A percentile compares a stretch with the other conserved stretches of the same genome.
These are phyloP conservation scores for Herminia tarsipennalis DNA, from an alignment of 2,888 invertebrate species.

Conservation along the genomic window DNA sequence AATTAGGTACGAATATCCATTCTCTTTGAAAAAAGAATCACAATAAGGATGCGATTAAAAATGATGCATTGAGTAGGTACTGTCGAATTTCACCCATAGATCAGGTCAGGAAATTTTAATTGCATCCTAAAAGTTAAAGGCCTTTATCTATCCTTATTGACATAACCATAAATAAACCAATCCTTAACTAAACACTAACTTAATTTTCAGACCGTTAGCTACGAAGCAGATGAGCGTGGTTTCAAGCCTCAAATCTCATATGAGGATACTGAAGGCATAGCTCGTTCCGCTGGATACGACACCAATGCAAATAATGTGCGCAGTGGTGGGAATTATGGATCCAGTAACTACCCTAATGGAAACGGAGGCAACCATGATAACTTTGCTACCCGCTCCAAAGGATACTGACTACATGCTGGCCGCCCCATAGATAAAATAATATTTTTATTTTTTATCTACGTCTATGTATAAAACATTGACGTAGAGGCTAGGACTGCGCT, in stretches of 20 bases:
- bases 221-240: constrained; percentile 88
- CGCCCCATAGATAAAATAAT: constrained; percentile 12
- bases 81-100: too few species aligned
- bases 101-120: too few species aligned
- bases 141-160: too few species aligned
- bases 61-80: too few species aligned
- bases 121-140: too few species aligned
- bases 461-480: constrained; percentile 13
- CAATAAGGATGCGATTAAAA: too few species aligned
- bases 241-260: constrained; percentile 88
- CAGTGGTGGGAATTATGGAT: constrained; percentile 34
- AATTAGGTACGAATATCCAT: too few species aligned
- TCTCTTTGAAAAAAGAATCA: too few species aligned
- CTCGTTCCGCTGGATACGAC: constrained; percentile 69
- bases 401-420: constrained; percentile 52
- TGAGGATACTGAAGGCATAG: constrained; percentile 79
- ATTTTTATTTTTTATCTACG: constrained; percentile 24
- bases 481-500: not conserved
- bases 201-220: constrained; percentile 85
- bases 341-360: constrained; percentile 30
- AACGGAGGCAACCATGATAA: constrained; percentile 23
- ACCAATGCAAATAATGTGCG: constrained; percentile 60
- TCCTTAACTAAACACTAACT: too few species aligned
- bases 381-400: constrained; percentile 39
- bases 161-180: too few species aligned